Percentiles rank a stretch among this genome's conserved stretches.
Evolutionary conservation across 2,888 invertebrate species (phyloP).

Genomic region (Catocala sponsa): DNA sequence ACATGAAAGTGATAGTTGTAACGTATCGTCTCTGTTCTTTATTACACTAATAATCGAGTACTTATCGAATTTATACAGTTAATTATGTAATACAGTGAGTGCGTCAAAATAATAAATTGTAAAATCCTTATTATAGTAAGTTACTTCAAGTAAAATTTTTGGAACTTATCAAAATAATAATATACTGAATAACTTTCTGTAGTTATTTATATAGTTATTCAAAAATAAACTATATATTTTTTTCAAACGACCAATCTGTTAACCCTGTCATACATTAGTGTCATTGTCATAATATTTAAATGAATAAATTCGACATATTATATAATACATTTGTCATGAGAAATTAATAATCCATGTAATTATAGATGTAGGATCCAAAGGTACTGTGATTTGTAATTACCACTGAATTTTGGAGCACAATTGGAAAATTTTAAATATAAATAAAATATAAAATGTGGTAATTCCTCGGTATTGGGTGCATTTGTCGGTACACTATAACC

Average conservation of each 20-base stretch:
- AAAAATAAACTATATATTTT: conserved; percentile 30
- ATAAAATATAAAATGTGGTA: conserved; percentile 48
- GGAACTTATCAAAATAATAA: conserved; percentile 35
- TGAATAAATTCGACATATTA: conserved; percentile 23
- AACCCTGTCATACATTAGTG: conserved; percentile 52
- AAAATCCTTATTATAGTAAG: conserved; percentile 50
- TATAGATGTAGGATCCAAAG: conserved; percentile 74
- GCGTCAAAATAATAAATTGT: conserved; percentile 48
- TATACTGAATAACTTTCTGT: conserved; percentile 36
- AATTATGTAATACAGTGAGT: conserved; percentile 36
- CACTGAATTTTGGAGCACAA: conserved; percentile 69
- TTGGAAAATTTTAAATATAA: conserved; percentile 57
- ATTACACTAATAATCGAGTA: conserved; percentile 8
- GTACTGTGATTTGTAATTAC: conserved; percentile 84
- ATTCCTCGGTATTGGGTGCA: conserved; percentile 74
- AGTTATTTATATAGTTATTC: conserved; percentile 25
- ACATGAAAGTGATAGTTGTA: conserved; percentile 26
- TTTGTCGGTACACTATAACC: conserved; percentile 76
- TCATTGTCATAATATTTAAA: conserved; percentile 43
- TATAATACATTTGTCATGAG: conserved; percentile 27
- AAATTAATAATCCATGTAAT: conserved; percentile 58
- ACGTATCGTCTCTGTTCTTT: conserved; percentile 7
- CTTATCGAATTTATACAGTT: conserved; percentile 48
- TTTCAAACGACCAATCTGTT: conserved; percentile 49
- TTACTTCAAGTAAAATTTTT: conserved; percentile 49